These are phyloP conservation scores for Alligator sinensis DNA, from an alignment of 2,113 vertebrate genomes.

Conservation along the genomic window DNA sequence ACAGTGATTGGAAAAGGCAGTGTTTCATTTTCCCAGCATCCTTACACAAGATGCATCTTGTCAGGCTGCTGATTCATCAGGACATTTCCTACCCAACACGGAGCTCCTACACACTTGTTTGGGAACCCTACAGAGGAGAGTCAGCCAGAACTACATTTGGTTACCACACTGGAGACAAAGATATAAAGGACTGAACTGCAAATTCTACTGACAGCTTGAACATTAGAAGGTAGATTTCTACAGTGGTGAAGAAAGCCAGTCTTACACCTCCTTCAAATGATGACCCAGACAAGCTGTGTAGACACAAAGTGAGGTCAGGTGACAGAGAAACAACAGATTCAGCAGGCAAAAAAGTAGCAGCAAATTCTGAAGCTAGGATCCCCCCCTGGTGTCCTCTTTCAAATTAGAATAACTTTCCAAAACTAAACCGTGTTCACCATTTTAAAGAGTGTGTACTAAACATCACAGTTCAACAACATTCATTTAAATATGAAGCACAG, in stretches of 20 bases:
- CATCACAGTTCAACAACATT: neutral
- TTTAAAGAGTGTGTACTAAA: neutral
- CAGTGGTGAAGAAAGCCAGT: neutral
- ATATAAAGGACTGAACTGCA: rapidly evolving
- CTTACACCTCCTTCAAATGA: neutral
- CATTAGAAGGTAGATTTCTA: neutral
- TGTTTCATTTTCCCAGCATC: neutral
- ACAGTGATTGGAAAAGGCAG: neutral
- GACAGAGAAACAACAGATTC: neutral
- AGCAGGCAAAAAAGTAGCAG: rapidly evolving
- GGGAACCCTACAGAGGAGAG: no score
- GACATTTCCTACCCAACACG: neutral
- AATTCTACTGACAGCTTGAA: neutral
- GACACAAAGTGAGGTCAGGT: neutral
- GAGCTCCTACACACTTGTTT: no score
- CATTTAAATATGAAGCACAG: neutral
- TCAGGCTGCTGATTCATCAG: rapidly evolving
- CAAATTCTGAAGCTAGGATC: neutral
- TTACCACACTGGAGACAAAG: neutral
- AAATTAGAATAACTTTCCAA: neutral
- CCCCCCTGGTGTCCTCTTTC: neutral
- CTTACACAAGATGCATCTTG: neutral
- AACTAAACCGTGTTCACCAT: neutral
- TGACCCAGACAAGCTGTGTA: neutral
- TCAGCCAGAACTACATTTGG: no score